Evolutionary conservation across 1,140 invertebrate species (phyloP).

Genomic region (Himalopsyche phryganea): DNA sequence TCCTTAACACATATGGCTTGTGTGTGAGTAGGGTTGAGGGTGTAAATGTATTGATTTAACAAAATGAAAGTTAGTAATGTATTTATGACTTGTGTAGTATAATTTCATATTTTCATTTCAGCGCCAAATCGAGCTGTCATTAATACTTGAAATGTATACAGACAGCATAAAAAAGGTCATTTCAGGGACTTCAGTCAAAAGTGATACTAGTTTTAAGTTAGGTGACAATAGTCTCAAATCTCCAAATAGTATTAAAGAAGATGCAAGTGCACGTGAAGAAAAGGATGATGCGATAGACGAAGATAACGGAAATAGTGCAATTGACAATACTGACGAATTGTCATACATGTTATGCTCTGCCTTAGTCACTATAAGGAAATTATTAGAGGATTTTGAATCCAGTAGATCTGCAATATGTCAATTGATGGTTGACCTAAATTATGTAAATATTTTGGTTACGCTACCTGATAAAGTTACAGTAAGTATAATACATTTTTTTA

Average conservation of each 20-base stretch:
- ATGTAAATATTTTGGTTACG: constrained; percentile 28
- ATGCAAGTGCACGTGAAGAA: constrained; percentile 9
- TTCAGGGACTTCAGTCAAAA: constrained; percentile 22
- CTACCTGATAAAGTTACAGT: constrained; percentile 30
- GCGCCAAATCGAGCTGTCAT: constrained; percentile 59
- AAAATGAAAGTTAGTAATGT: too few species aligned
- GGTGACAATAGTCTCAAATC: constrained; percentile 17
- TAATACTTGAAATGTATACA: constrained; percentile 55
- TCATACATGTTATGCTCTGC: constrained; percentile 32
- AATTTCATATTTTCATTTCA: constrained; percentile 40
- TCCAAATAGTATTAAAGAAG: constrained; percentile 14
- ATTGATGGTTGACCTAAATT: constrained; percentile 31
- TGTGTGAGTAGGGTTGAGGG: too few species aligned
- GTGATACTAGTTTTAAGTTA: constrained; percentile 32
- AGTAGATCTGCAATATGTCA: constrained; percentile 32
- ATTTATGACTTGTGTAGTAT: too few species aligned
- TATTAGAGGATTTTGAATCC: constrained; percentile 32
- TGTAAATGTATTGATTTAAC: too few species aligned
- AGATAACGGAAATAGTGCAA: background rate
- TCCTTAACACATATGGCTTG: too few species aligned
- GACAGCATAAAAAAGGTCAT: constrained; percentile 37
- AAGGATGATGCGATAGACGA: constrained; percentile 9
- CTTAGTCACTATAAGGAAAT: constrained; percentile 28
- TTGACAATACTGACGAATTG: constrained; percentile 12
- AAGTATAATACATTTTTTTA: constrained; percentile 12